These are phyloP conservation scores for Montipora efflorescens DNA, from an alignment of 64 coral and sea anemone genomes.

Conservation along the genomic window DNA sequence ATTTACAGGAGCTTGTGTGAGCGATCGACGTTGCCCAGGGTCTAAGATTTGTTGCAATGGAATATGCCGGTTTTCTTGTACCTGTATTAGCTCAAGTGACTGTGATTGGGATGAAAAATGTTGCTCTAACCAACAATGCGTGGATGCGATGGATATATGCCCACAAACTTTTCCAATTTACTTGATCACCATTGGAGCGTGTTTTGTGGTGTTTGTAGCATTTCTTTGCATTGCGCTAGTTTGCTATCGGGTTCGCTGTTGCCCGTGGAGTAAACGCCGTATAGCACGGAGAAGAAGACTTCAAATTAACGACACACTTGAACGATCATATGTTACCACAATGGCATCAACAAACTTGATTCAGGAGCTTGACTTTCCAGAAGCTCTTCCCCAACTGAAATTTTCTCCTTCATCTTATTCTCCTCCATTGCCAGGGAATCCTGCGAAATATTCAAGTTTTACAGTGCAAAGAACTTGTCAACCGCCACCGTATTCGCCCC, in stretches of 20 bases:
- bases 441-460: constrained; percentile 43
- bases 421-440: constrained; percentile 25
- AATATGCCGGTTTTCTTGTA: constrained; percentile 30
- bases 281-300: constrained; percentile 34
- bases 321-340: constrained; percentile 24
- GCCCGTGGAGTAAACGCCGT: constrained; percentile 29
- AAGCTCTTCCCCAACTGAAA: not conserved
- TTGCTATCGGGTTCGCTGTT: constrained; percentile 20
- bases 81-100: constrained; percentile 27
- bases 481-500: not conserved
- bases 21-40: not conserved
- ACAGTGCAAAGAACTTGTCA: constrained; percentile 20
- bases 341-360: constrained; percentile 24
- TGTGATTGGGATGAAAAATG: constrained; percentile 53
- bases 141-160: constrained; percentile 9
- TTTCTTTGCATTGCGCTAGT: constrained; percentile 15
- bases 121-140: constrained; percentile 4
- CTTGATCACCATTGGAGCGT: not conserved
- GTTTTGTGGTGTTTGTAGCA: not conserved
- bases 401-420: constrained; percentile 5
- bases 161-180: not conserved
- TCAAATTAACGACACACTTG: constrained; percentile 8
- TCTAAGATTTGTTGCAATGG: constrained; percentile 29
- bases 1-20: not conserved
- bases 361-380: constrained; percentile 42